These are phyloP conservation scores for Limnothrissa miodon DNA, from an alignment of 2,113 vertebrate genomes.

Conservation along the genomic window DNA sequence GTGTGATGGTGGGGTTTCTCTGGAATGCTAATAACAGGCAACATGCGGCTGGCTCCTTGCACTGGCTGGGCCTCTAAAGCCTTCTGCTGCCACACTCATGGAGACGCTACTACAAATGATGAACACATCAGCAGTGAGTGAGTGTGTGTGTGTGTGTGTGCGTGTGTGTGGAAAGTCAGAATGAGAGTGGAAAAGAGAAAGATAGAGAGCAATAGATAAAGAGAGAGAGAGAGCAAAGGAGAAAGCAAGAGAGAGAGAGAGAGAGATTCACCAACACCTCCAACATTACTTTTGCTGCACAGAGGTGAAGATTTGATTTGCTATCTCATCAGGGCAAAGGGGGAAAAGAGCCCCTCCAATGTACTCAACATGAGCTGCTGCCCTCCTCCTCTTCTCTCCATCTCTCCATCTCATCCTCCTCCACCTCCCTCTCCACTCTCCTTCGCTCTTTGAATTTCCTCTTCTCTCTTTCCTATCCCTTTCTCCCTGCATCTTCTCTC, in stretches of 20 bases:
- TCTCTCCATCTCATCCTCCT: neutral
- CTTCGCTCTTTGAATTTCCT: neutral
- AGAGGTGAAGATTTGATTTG: slow-evolving; percentile 31
- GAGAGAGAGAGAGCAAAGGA: neutral
- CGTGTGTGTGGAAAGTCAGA: neutral
- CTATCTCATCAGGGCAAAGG: slow-evolving; percentile 27
- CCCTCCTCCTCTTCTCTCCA: neutral
- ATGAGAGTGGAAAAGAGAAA: neutral
- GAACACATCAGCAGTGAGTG: neutral
- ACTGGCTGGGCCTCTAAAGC: neutral
- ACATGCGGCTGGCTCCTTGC: neutral
- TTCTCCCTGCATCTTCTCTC: neutral
- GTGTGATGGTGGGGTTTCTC: neutral
- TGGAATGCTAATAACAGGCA: neutral
- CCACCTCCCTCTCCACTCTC: neutral
- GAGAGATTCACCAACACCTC: slow-evolving; percentile 17
- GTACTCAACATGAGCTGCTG: slow-evolving; percentile 29
- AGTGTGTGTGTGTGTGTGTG: neutral
- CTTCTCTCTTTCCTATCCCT: neutral
- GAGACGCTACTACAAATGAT: neutral
- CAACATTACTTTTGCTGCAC: slow-evolving; percentile 28
- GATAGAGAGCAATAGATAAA: neutral
- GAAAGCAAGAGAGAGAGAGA: neutral
- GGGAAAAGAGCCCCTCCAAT: slow-evolving; percentile 29
- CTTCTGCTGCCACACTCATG: neutral